Evolutionary conservation across 2,888 invertebrate genomes (phyloP), one percentile per base, ranked within the genome.

Genomic region (Microctonus brassicae): DNA sequence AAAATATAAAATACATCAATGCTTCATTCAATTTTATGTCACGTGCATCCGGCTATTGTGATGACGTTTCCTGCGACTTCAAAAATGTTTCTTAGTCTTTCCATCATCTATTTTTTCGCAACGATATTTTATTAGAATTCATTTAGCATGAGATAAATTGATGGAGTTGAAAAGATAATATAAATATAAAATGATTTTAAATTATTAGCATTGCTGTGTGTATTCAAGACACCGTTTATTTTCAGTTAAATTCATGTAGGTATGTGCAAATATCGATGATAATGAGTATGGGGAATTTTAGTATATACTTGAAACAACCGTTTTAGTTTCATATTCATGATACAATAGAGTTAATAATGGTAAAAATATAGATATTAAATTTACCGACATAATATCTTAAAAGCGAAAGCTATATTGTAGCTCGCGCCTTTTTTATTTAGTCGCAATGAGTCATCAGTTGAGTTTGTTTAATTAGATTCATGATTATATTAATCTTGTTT

Each of bases 21-120:
- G 9, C 26, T 53, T 53, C 53, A 71, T 71, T 67, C 17, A 42
- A 71, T 63, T 67, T 67, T 62, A 10, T 29, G 26, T 71, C 71
- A 71, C 71, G 71, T 71, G 42, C 67, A 71, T 71, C 71, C 71
- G 65, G 60, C 53, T 22, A 60, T 34, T 53, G 62, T 47, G 39
- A n/a, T n/a, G 34, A 71, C 29, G 66, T 60, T 64, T 67, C 61
- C 61, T 60, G 64, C 36, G 33, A 42, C 64, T 39, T 66, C 36
- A 47, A 36, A 36, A 70, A 65, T 60, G 34, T 33, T 60, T 36
- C n/a, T 36, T 1, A 13, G 10, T 60, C 61, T 62, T 17, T 39
- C 2, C 22, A 10, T 34, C 24, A 13, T 7, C 3, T 7, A 62
- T 13, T 24, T 42, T 36, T 47, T 9, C 17, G 7, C 17, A 47